Base-by-base conservation (phyloP, 2,888 invertebrate species). In the Flabesymbios commensalis region DNA sequence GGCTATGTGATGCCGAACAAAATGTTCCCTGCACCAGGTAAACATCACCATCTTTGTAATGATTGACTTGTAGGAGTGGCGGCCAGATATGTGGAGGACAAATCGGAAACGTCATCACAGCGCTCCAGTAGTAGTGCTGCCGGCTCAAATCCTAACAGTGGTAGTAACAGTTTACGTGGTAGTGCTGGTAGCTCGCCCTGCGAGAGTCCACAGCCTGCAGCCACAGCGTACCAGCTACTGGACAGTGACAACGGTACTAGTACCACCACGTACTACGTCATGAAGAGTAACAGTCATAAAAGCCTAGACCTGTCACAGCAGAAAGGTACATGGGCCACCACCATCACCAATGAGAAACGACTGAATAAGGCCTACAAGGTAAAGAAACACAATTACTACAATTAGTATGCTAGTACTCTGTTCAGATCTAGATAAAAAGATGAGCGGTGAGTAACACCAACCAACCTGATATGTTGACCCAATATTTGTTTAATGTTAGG, bases 331-430 rank as follows among this genome's bases (percentile, higher is more conserved):
- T 89, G 87, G 86, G 85, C 86, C 19, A 88, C 89, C 74, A 82
- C 87, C n/a, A 85, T 84, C 24, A 84, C 84, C 60, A 88, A 88
- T 2, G 87, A 87, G 63, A 87, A 86, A 74, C 88, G 87, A 74
- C 76, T 90, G 59, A 84, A 87, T 71, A 86, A 86, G 68, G 83
- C 85, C 24, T 85, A 85, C 67, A 86, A 87, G 85, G 89, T 89
- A 73, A 72, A 79, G 69, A n/a, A 43, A 17, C 29, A 17, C 10
- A 5, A 24, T 5, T 45, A 7, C 19, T 45, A 45, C 7, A 19
- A 19, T 45, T 45, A 19, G 10, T 45, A 14, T 45, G n/a, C 7
- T 45, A n/a, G n/a, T n/a, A n/a, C n/a, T n/a, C n/a, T n/a, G n/a
- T n/a, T n/a, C n/a, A n/a, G n/a, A n/a, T n/a, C n/a, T n/a, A n/a